Percentiles rank a stretch among this genome's conserved stretches.
These are phyloP conservation scores for Paedocypris sp. DNA, from an alignment of 2,113 vertebrate species.

Conservation along the genomic window DNA sequence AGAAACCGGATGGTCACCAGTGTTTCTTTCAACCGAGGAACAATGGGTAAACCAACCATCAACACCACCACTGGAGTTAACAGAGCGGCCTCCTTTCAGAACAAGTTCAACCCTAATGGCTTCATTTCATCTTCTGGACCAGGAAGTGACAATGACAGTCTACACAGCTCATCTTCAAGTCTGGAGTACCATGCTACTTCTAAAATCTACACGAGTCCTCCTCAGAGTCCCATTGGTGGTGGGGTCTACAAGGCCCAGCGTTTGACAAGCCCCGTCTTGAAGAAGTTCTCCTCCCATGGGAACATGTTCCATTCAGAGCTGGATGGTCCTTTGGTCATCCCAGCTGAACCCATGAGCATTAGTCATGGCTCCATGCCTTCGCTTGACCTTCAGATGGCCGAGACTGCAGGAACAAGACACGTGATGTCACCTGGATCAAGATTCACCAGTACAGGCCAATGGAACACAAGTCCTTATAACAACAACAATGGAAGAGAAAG, in stretches of 20 bases:
- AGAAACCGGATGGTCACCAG: slow-evolving; percentile 51
- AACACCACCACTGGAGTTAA: slow-evolving; percentile 46
- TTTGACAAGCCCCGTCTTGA: slow-evolving; percentile 37
- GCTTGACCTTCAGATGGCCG: slow-evolving; percentile 63
- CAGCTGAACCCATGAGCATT: slow-evolving; percentile 31
- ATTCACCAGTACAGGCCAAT: slow-evolving; percentile 34
- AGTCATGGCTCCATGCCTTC: slow-evolving; percentile 59
- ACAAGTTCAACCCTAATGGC: slow-evolving; percentile 49
- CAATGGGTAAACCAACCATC: slow-evolving; percentile 40
- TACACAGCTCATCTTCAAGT: slow-evolving; percentile 76
- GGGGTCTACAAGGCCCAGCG: slow-evolving; percentile 28
- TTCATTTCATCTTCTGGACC: slow-evolving; percentile 50
- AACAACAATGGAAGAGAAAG: slow-evolving; percentile 35
- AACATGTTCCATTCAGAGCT: slow-evolving; percentile 57
- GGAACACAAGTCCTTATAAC: slow-evolving; percentile 37
- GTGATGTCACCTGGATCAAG: slow-evolving; percentile 40
- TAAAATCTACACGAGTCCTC: slow-evolving; percentile 42
- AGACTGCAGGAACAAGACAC: slow-evolving; percentile 42
- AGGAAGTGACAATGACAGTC: slow-evolving; percentile 69
- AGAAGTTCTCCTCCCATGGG: slow-evolving; percentile 65
- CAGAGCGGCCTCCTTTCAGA: slow-evolving; percentile 65
- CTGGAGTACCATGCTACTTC: slow-evolving; percentile 58
- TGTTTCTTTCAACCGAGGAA: slow-evolving; percentile 62
- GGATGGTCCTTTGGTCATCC: slow-evolving; percentile 37
- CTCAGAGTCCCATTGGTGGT: slow-evolving; percentile 31